phyloP scores from a whole-genome alignment of 2,797 vertebrate species.

The Danio albolineatus region DNA sequence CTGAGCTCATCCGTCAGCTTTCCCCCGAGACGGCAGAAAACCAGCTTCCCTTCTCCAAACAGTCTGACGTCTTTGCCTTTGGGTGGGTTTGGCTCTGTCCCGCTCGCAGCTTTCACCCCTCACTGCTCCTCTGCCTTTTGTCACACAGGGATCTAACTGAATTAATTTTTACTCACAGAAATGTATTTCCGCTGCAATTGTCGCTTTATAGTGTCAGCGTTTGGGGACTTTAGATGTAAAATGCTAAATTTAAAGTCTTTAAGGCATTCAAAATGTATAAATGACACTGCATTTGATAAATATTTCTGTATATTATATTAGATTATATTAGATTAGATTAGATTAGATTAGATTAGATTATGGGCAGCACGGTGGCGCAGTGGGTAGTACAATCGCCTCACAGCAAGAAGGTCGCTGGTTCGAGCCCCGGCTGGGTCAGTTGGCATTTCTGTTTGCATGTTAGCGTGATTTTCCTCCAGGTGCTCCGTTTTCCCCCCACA shows the following conservation, averaged over 20 bases:
- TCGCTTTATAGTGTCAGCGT: background rate
- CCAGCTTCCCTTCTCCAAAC: slow-evolving; percentile 98
- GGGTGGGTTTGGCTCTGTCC: slow-evolving; percentile 81
- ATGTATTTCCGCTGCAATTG: background rate
- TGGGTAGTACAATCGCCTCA: too few species aligned
- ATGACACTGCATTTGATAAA: background rate
- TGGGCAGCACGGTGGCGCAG: too few species aligned
- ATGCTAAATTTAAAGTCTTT: background rate
- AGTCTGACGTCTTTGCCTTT: slow-evolving; percentile 97
- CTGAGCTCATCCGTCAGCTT: slow-evolving; percentile 97
- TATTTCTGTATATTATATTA: too few species aligned
- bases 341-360: too few species aligned
- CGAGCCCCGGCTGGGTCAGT: too few species aligned
- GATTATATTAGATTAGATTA: too few species aligned
- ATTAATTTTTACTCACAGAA: background rate
- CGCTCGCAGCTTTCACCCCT: background rate
- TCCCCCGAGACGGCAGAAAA: slow-evolving; percentile 96
- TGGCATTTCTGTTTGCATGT: too few species aligned
- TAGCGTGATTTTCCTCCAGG: too few species aligned
- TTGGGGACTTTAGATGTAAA: background rate
- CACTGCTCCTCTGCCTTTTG: slow-evolving; percentile 15
- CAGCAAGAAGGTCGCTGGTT: too few species aligned
- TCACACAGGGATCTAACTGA: background rate
- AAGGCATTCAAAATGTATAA: background rate
- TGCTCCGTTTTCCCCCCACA: too few species aligned